Base-by-base conservation (phyloP, 2,113 vertebrate species). In the Bagarius yarrelli region DNA sequence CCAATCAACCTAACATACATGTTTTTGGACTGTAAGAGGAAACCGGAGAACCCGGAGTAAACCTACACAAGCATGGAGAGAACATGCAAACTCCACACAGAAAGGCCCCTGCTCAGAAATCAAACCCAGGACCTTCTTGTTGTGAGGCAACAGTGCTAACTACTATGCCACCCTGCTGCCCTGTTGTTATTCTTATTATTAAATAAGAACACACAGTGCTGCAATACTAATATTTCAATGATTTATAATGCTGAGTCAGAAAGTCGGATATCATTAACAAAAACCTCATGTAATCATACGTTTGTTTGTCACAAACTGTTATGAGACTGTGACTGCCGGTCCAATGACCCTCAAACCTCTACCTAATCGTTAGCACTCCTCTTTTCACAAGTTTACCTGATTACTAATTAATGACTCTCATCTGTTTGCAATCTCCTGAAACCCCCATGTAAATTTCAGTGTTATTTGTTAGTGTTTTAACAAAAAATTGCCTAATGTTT, bases 321-420 rank as follows among this genome's bases (percentile, higher is more conserved):
- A 40, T 8, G 8, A 40, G 27, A 18, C 60, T 2, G 15, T 32
- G 6, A 30, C 25, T 61, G 25, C 59, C 34, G 32, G 4, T 67
- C 11, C 61, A 32, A 67, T 40, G 1, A 40, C 36, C 19, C 34
- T 67, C 19, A 23, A 8, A 40, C 36, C 36, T 40, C 8, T 40
- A 40, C 36, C 3, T 40, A 40, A 61, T 16, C 19, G 21, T 32
- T 40, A 23, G 16, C 19, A 12, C 19, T 66, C 30, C 32, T 64
- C 32, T 8, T 18, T 64, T 8, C 61, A 34, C 61, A 36, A 18
- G 21, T 36, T 40, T 67, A 40, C 34, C 64, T 40, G 64, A 67
- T 67, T 67, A 67, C 64, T 67, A 9, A 64, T 64, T 34, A 64
- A 36, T 64, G 30, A 64, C 30, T 34, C 61, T 40, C 64, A n/a